Base-by-base conservation (phyloP, 30 jellyfish, hydroid and myxozoan species). In the Cassiopea xamachana region DNA sequence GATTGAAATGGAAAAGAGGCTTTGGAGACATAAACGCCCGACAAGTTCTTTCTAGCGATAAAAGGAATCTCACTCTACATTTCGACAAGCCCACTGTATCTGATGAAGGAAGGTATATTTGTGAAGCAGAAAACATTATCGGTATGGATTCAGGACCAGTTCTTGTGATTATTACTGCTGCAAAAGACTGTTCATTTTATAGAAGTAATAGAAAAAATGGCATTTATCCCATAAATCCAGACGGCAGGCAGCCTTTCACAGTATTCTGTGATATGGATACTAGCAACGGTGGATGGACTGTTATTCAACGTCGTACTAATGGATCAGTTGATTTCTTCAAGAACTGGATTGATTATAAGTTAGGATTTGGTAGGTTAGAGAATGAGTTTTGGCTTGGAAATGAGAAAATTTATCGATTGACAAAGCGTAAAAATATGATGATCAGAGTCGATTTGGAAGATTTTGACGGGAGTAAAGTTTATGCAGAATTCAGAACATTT, bases 351-450 rank as follows among this genome's bases (percentile, higher is more conserved):
- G 93, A 71, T 12, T 85, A 85, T 73, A 85, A 71, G 55, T 13
- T 45, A 9, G 93, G 93, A 43, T 85, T 85, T 72, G 93, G 93
- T 14, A 58, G 67, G 16, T 10, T 59, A 51, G 73, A 43, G 48
- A 62, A 45, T 2, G 93, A 85, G 46, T 85, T 85, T 74, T 85
- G 93, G 93, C 81, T 85, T 27, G 93, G 93, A 50, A 72, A 72
- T 73, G 93, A 85, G 18, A 73, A 72, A 12, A 85, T 85, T 17
- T 87, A 85, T 51, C 64, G 86, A 13, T 75, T 85, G 62, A 70
- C 87, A n/a, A 75, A 73, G 19, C 16, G 51, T 1, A 72, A 61
- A 59, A n/a, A 73, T 51, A 72, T 50, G 86, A 75, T 5, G 78
- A 85, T 85, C 18, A 48, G 93, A 19, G 49, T 85, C 75, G 93